These are phyloP conservation scores for Colostygia pectinataria DNA, from an alignment of 2,888 invertebrate genomes.

Conservation along the genomic window DNA sequence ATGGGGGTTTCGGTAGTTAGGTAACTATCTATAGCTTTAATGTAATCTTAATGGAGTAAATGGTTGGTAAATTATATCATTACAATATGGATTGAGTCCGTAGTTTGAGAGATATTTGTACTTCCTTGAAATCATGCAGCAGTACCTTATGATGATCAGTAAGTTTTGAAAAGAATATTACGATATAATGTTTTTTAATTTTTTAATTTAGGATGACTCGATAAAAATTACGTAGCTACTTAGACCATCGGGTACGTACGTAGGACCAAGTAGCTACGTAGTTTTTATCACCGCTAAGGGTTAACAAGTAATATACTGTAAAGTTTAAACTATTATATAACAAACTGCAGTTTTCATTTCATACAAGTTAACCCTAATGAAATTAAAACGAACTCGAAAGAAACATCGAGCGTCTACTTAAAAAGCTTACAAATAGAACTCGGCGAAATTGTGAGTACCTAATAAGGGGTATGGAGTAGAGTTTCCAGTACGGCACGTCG, in stretches of 20 bases:
- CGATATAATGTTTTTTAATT: no score
- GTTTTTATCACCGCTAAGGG: no score
- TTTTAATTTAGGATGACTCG: no score
- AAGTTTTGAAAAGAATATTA: no score
- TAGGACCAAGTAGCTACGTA: no score
- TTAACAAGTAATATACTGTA: no score
- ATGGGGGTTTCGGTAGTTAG: constrained; percentile 37
- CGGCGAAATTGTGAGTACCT: constrained; percentile 75
- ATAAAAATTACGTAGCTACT: no score
- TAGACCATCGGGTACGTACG: no score
- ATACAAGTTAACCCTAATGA: constrained; percentile 28
- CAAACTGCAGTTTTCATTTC: background rate
- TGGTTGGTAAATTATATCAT: constrained; percentile 11
- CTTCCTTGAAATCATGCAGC: no score
- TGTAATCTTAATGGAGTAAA: constrained; percentile 25
- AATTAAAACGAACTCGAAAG: constrained; percentile 41
- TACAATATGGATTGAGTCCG: constrained; percentile 4
- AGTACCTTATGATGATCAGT: no score
- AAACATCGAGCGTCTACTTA: constrained; percentile 49
- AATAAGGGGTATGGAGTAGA: constrained; percentile 76
- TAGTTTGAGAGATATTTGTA: no score
- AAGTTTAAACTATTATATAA: no score
- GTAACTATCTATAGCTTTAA: constrained; percentile 30
- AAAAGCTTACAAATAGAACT: constrained; percentile 76
- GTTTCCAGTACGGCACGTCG: constrained; percentile 78